Conservation (phyloP, 2,113 vertebrate species). For the Prinia subflava region DNA sequence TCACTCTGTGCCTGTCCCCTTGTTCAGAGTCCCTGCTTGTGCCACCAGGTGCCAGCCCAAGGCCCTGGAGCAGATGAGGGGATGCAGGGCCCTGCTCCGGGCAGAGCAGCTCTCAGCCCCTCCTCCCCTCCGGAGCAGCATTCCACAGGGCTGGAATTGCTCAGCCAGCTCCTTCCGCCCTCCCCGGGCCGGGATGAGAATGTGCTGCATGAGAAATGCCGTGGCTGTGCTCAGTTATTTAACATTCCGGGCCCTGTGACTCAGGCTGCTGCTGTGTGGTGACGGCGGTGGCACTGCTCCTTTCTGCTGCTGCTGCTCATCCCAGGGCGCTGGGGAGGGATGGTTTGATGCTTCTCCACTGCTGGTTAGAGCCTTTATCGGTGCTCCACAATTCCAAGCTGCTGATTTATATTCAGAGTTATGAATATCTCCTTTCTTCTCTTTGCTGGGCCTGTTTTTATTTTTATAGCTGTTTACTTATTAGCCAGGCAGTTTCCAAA, state of each 20-base stretch:
- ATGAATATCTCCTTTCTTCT: conserved; percentile 6
- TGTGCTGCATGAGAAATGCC: background rate
- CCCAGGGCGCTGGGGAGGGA: background rate
- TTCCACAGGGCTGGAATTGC: background rate
- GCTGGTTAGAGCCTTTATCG: background rate
- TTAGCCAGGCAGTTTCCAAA: background rate
- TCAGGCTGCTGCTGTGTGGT: background rate
- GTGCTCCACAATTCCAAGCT: background rate
- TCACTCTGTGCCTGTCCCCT: accelerated
- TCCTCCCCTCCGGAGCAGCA: accelerated
- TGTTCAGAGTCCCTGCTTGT: accelerated
- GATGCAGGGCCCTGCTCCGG: accelerated
- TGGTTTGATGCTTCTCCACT: background rate
- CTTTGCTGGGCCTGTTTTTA: background rate
- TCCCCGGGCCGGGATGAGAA: background rate
- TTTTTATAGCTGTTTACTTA: conserved; percentile 18
- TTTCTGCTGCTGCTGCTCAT: background rate
- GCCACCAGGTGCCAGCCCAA: accelerated
- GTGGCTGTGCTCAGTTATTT: background rate
- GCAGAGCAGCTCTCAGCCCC: background rate
- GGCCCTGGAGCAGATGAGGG: accelerated
- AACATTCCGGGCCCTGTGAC: background rate
- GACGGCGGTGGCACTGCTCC: background rate
- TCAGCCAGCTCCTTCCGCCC: background rate
- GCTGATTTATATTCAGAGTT: conserved; percentile 36